Evolutionary conservation across 2,888 invertebrate species (phyloP), one percentile per base, ranked within the genome.

Genomic region (Diaperis boleti): DNA sequence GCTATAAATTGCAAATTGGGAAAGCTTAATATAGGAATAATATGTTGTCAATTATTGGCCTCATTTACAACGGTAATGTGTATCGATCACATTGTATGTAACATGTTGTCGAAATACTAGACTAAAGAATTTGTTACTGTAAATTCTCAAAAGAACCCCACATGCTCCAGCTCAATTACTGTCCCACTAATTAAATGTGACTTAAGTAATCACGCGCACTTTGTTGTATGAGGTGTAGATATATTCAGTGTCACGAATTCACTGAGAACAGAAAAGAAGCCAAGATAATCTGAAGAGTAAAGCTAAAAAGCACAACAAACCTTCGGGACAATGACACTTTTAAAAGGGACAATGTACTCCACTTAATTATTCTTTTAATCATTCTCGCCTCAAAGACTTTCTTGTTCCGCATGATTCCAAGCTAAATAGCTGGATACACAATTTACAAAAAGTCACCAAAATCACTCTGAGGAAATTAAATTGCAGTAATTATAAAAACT

Each of bases 341-440:
- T 68, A 67, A 68, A 69, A 49, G 59, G 62, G 47, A 68, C 67
- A 69, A 62, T 67, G 65, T 65, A 65, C 67, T 65, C 62, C 62
- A 68, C 68, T 68, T 69, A 69, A 69, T 69, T 69, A 69, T 66
- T 66, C 66, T 66, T 66, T 64, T 66, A 66, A 66, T 66, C 64
- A 66, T 64, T 66, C 62, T 63, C 62, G 50, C 63, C 61, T 55
- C 66, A 64, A 66, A 66, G 57, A 52, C 26, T 62, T 49, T 20
- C 11, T 13, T 49, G 49, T 54, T 18, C 20, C 22, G 20, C 18
- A 35, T 35, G 31, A 56, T 45, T 45, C 20, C 13, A 17, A 33
- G 18, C 35, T 8, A 42, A 44, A 33, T 44, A 35, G 44, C 10
- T 54, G 8, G 35, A 20, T 45, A 37, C 13, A 52, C 13, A 44